Evolutionary conservation across 2,797 vertebrate species (phyloP), one percentile per base, ranked within the genome.

Genomic region (Myripristis jacobus): DNA sequence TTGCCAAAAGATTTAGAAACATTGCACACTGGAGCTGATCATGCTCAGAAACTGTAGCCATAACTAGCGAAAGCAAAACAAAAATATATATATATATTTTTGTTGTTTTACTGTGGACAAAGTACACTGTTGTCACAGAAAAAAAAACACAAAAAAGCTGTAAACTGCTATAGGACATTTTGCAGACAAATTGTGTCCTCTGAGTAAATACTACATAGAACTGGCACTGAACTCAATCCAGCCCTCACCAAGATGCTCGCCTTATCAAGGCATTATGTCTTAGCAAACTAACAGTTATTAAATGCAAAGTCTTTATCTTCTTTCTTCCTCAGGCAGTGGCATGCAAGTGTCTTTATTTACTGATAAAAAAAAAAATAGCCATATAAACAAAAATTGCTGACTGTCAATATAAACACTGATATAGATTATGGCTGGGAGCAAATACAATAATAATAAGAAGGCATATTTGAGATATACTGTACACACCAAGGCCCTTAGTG

Each of bases 341-440:
- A 84, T 69, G 81, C 80, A 79, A 80, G 87, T 86, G 84, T 91
- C 90, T 92, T 87, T 90, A 91, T 87, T 87, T 83, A 77, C 80
- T 58, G 81, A 92, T 91, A 92, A 80, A 88, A 54, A 48, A 80
- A n/a, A 83, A 90, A 92, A 90, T 90, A 84, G 86, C 86, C 79
- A 67, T 59, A 83, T 83, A 91, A 92, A 93, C 85, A 90, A 90
- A 92, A 92, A 92, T 85, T 88, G 91, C 90, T 48, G 88, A 91
- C 88, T 92, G 90, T 93, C 90, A 92, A 87, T 92, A 91, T 87
- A 88, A 92, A 85, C 84, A 89, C 81, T 77, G 89, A 93, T 91
- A 91, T 88, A 91, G 90, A 92, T 93, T 93, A 92, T 69, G 81
- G 84, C 79, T 48, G 72, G 66, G 87, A 85, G 88, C 86, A 92